Percentiles rank a stretch among this genome's conserved stretches.
Evolutionary conservation across 1,140 invertebrate genomes (phyloP).

Genomic region (Conus betulinus): DNA sequence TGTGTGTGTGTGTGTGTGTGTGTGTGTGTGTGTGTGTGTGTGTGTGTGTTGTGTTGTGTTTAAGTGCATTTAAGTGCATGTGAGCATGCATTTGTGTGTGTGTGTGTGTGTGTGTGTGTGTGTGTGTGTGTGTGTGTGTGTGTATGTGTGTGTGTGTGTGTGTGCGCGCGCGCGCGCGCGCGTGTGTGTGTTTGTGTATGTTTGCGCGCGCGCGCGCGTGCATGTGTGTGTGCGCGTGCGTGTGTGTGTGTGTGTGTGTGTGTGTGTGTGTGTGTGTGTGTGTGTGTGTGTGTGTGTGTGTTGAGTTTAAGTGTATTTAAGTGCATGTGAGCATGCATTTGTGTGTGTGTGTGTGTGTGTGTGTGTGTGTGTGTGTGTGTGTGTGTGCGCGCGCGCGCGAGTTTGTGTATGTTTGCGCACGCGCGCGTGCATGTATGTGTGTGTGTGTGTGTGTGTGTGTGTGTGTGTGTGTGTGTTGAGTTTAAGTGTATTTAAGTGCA

Average conservation of each 20-base stretch:
- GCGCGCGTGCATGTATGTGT: background rate
- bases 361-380: background rate
- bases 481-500: background rate
- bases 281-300: constrained; percentile 16
- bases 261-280: constrained; percentile 26
- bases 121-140: no score
- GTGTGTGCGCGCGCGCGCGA: background rate
- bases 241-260: constrained; percentile 25
- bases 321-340: no score
- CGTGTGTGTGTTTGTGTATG: background rate
- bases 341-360: background rate
- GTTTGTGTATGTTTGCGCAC: background rate
- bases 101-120: no score
- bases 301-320: background rate
- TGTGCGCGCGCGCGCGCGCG: background rate
- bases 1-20: background rate
- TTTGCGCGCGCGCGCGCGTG: background rate
- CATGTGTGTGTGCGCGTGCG: no score
- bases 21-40: background rate
- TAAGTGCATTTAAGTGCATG: no score
- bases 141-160: background rate
- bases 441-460: constrained; percentile 21
- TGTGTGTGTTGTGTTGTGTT: background rate
- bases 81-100: no score
- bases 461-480: no score